Evolutionary conservation across 2,888 invertebrate species (phyloP).

Genomic region (Rhogogaster chlorosoma): DNA sequence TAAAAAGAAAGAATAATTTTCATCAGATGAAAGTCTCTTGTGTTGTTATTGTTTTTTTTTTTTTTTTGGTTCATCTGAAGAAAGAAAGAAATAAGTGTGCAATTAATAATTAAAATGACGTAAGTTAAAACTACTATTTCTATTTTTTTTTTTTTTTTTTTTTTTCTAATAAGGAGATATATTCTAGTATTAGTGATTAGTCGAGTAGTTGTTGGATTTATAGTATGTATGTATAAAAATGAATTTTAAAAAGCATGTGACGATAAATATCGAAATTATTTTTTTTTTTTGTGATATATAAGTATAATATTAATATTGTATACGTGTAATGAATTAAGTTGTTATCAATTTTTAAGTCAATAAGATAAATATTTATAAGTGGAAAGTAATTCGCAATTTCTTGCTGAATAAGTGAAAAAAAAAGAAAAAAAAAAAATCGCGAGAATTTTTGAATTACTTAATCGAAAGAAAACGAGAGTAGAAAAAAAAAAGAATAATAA

Average conservation of each 20-base stretch:
- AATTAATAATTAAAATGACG: neutral
- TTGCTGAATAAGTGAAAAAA: neutral
- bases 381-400: slow-evolving; percentile 39
- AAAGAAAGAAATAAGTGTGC: slow-evolving; percentile 3
- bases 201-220: neutral
- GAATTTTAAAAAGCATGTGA: neutral
- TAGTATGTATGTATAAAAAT: neutral
- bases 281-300: slow-evolving; percentile 14
- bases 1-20: neutral
- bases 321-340: neutral
- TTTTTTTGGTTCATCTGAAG: neutral
- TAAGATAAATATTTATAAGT: neutral
- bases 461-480: neutral
- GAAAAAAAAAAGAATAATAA: too few species aligned
- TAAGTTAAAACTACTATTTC: neutral
- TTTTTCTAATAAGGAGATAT: neutral
- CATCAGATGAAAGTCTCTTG: neutral
- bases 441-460: slow-evolving; percentile 37
- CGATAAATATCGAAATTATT: neutral
- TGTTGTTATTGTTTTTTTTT: neutral
- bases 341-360: neutral
- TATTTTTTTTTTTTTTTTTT: neutral
- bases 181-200: neutral
- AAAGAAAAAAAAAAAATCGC: neutral
- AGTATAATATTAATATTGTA: slow-evolving; percentile 18